phyloP scores from a whole-genome alignment of 2,888 invertebrate genomes.

The Calliphora vomitoria region DNA sequence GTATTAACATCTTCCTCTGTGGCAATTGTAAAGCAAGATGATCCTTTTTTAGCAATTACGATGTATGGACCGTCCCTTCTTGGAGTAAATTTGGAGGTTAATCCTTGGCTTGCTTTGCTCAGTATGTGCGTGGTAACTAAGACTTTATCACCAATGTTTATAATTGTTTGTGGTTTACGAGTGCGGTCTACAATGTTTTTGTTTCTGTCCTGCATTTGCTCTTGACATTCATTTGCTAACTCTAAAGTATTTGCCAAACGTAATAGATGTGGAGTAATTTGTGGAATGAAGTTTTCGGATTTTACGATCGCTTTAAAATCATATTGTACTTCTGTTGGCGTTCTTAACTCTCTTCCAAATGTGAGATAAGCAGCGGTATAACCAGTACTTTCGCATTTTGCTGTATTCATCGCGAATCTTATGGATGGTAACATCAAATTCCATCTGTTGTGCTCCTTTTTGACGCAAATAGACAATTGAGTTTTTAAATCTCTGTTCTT shows the following conservation, averaged over 20 bases:
- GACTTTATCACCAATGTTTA: conserved; percentile 35
- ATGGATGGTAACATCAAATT: conserved; percentile 76
- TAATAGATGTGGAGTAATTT: conserved; percentile 12
- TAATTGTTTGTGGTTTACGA: not conserved
- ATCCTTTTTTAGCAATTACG: conserved; percentile 11
- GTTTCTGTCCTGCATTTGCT: conserved; percentile 26
- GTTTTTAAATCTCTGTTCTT: conserved; percentile 27
- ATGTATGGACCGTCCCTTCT: conserved; percentile 42
- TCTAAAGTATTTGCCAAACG: conserved; percentile 15
- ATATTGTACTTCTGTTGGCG: conserved; percentile 75
- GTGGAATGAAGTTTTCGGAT: conserved; percentile 30
- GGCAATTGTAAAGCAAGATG: conserved; percentile 59
- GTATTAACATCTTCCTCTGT: conserved; percentile 5
- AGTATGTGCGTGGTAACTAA: conserved; percentile 29
- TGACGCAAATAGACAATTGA: conserved; percentile 3
- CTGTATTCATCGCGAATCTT: conserved; percentile 81
- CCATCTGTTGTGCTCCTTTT: conserved; percentile 29
- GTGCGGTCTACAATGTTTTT: not conserved
- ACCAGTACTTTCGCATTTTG: conserved; percentile 76
- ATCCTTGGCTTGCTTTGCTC: conserved; percentile 16
- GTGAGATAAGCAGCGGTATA: conserved; percentile 79
- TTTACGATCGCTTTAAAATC: conserved; percentile 72
- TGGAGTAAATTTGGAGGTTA: conserved; percentile 73
- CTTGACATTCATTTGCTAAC: conserved; percentile 1
- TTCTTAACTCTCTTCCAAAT: conserved; percentile 79